A percentile compares a stretch with the other conserved stretches of the same genome.
phyloP scores from a whole-genome alignment of 2,888 invertebrate species.

The Lasioglossum zephyrum region DNA sequence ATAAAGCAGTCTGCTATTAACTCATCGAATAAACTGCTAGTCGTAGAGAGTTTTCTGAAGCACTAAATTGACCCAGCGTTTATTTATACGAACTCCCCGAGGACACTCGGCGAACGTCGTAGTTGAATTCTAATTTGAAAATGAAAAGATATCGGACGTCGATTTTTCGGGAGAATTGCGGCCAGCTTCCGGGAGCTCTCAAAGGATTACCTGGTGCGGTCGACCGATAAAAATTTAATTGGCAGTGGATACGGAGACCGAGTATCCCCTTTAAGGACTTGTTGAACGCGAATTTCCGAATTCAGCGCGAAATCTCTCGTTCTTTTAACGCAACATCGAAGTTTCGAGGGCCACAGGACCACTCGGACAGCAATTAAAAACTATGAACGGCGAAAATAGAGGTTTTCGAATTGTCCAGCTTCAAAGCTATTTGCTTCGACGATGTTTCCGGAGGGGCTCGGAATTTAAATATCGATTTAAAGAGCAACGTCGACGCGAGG shows the following conservation, averaged over 20 bases:
- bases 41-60: neutral
- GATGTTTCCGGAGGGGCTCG: neutral
- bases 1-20: neutral
- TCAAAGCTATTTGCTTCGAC: neutral
- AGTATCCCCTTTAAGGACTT: neutral
- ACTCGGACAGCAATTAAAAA: neutral
- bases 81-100: neutral
- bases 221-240: conserved; percentile 13
- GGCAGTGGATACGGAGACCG: neutral
- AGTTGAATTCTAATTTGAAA: neutral
- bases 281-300: neutral
- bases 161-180: neutral
- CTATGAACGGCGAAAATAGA: neutral
- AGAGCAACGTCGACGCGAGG: neutral
- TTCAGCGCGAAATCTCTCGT: neutral
- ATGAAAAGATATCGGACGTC: neutral
- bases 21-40: neutral
- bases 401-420: neutral
- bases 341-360: neutral
- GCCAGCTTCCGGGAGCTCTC: neutral
- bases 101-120: neutral
- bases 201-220: neutral
- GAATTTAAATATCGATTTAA: neutral
- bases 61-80: neutral
- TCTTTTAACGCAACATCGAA: neutral